Percentiles rank a stretch among this genome's conserved stretches.
Evolutionary conservation across 2,888 invertebrate species (phyloP).

Genomic region (Lissonota sp.): DNA sequence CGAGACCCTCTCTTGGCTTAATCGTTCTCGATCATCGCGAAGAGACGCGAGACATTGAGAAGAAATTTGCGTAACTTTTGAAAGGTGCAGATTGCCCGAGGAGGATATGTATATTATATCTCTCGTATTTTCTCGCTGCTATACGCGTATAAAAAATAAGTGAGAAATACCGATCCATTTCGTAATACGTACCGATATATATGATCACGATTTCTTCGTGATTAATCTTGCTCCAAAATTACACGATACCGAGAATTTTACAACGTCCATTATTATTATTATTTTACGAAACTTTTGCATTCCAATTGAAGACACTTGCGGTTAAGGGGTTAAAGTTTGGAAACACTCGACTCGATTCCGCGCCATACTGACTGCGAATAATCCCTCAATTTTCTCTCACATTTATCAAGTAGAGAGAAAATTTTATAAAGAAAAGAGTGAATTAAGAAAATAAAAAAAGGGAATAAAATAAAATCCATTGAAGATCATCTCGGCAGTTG

Average conservation of each 20-base stretch:
- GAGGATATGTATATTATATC: neutral
- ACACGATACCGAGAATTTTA: no score
- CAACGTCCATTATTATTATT: no score
- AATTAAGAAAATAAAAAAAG: no score
- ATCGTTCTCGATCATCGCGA: constrained; percentile 25
- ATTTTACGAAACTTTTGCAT: no score
- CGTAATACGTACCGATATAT: neutral
- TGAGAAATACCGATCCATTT: neutral
- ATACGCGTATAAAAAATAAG: neutral
- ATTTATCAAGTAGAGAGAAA: constrained; percentile 11
- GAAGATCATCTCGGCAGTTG: constrained; percentile 24
- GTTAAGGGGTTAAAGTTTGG: no score
- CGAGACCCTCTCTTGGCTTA: neutral
- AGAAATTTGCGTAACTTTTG: constrained; percentile 40
- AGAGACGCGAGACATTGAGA: constrained; percentile 25
- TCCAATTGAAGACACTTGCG: no score
- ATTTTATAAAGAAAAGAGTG: no score
- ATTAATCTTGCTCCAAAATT: no score
- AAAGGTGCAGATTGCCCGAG: neutral
- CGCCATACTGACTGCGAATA: no score
- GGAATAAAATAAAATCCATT: neutral
- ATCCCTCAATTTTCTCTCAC: constrained; percentile 12
- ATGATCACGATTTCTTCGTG: no score
- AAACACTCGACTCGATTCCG: no score
- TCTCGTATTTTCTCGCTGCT: neutral